Evolutionary conservation across 1,140 invertebrate genomes (phyloP).

Genomic region (Hesperophylax magnus): DNA sequence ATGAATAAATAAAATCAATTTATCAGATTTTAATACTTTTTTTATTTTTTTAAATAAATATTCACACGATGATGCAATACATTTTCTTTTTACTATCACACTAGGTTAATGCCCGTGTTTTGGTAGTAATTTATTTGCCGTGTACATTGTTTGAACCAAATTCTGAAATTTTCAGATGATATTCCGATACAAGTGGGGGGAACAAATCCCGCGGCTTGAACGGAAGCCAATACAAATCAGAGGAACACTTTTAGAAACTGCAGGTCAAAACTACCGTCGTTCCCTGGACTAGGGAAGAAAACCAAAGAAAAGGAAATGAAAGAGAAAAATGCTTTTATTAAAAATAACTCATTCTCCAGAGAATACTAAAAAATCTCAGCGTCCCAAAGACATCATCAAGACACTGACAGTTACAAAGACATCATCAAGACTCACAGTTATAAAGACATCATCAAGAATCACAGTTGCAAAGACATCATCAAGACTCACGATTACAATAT

Average conservation of each 20-base stretch:
- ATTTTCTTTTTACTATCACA: no score
- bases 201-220: conserved; percentile 62
- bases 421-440: conserved; percentile 63
- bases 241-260: conserved; percentile 64
- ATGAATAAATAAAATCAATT: no score
- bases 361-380: conserved; percentile 63
- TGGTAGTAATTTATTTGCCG: no score
- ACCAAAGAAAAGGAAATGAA: conserved; percentile 61
- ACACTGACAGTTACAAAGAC: no score
- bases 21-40: no score
- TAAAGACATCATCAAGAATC: no score
- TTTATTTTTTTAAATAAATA: no score
- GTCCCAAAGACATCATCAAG: conserved; percentile 65
- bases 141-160: no score
- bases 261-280: conserved; percentile 67
- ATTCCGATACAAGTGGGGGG: conserved; percentile 69
- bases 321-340: conserved; percentile 50
- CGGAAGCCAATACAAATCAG: conserved; percentile 63
- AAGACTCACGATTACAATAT: no score
- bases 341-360: conserved; percentile 54
- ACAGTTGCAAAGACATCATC: no score
- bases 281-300: conserved; percentile 68
- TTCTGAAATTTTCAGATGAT: conserved; percentile 64
- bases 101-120: no score
- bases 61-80: no score